phyloP scores from a whole-genome alignment of 1,140 invertebrate species.

The Nasonia giraulti region DNA sequence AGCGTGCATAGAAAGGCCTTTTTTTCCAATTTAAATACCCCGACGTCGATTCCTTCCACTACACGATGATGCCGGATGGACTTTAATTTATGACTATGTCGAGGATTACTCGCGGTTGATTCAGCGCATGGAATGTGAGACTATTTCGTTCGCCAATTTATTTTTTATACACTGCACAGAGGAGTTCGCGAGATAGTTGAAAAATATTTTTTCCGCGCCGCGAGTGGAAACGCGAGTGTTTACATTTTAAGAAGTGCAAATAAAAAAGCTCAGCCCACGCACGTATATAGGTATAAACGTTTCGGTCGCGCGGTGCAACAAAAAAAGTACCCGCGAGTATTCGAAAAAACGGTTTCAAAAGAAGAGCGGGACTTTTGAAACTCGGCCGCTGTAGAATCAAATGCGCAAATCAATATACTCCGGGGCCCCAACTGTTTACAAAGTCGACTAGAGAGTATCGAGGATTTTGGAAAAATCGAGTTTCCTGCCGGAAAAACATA shows the following conservation, averaged over 20 bases:
- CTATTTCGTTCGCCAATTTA: too few species aligned
- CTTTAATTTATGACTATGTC: conserved; percentile 16
- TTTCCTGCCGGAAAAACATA: too few species aligned
- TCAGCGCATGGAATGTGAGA: too few species aligned
- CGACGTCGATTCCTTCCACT: not conserved
- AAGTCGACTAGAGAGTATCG: not conserved
- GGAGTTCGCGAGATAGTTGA: too few species aligned
- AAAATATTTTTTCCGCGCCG: too few species aligned
- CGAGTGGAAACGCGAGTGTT: too few species aligned
- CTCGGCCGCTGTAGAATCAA: not conserved
- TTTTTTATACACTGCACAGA: too few species aligned
- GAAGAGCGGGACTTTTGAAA: not conserved
- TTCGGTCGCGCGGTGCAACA: not conserved
- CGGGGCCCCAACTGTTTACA: not conserved
- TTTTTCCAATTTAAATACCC: conserved; percentile 24
- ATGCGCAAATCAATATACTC: not conserved
- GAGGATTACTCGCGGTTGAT: too few species aligned
- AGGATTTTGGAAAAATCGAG: too few species aligned
- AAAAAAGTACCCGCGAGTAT: not conserved
- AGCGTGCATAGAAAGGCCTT: not conserved
- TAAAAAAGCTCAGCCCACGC: too few species aligned
- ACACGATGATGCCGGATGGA: too few species aligned
- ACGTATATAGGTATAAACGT: not conserved
- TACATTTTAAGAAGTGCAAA: too few species aligned
- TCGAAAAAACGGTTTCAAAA: not conserved